These are phyloP conservation scores for Leucoraja erinaceus DNA, from an alignment of 2,113 vertebrate species.

Conservation along the genomic window DNA sequence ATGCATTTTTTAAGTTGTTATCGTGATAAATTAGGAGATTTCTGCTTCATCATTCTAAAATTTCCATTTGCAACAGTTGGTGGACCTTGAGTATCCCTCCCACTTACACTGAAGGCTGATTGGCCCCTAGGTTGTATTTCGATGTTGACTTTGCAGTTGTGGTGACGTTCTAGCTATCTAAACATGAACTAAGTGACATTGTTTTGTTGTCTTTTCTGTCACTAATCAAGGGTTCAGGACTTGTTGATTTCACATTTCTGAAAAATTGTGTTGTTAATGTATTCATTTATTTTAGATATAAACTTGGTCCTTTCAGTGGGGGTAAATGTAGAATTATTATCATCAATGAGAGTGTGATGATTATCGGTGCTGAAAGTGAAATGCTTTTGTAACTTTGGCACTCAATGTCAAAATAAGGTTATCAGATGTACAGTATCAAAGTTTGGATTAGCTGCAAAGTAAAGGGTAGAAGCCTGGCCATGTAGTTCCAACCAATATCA, in stretches of 20 bases:
- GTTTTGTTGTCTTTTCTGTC: not conserved
- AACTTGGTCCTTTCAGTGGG: not conserved
- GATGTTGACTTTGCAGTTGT: slow-evolving; percentile 1
- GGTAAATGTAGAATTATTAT: not conserved
- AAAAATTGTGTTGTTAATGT: not conserved
- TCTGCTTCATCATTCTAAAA: not conserved
- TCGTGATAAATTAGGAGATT: not conserved
- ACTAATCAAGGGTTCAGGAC: not conserved
- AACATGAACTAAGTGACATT: slow-evolving; percentile 24
- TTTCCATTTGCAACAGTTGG: not conserved
- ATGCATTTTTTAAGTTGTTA: not conserved
- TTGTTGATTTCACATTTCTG: not conserved
- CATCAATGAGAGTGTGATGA: not conserved
- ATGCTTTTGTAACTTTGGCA: no score
- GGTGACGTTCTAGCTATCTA: not conserved
- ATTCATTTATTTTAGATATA: not conserved
- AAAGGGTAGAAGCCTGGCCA: not conserved
- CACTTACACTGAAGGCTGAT: not conserved
- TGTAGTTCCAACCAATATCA: no score
- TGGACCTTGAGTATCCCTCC: not conserved
- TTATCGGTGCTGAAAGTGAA: not conserved
- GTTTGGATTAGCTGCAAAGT: not conserved
- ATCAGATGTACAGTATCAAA: not conserved
- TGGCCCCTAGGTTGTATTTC: not conserved
- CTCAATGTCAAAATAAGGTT: not conserved